Evolutionary conservation across 2,113 vertebrate genomes (phyloP), one percentile per base, ranked within the genome.

Genomic region (Lutjanus erythropterus): DNA sequence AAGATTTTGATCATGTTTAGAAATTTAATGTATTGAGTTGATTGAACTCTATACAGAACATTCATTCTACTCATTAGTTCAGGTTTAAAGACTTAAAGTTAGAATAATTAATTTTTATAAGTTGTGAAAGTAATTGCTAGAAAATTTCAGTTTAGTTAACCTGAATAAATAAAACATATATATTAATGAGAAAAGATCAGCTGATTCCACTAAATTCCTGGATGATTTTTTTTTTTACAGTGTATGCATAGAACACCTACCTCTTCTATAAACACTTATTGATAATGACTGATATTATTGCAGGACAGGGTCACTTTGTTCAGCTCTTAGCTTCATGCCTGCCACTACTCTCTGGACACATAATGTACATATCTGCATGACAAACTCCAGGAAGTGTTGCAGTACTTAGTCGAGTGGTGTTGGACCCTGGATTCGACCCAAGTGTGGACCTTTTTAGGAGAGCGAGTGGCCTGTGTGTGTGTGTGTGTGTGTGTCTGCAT

Each of bases 401-500:
- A 73, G 79, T 71, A 49, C 76, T 81, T 47, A 71, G 78, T 53
- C 19, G 68, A 59, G 31, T 55, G 23, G 52, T 80, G 87, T 47
- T 53, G 25, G 55, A 52, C 15, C 39, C 76, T 93, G 91, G 88
- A 86, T 21, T 42, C 18, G 21, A 6, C 72, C 90, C 90, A 93
- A 82, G 49, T 66, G 21, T 75, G 29, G 62, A 67, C 92, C 93
- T 91, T 92, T 94, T 94, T 91, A 92, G 92, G 92, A 83, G 62
- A 75, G 65, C 14, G 47, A 75, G 56, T 59, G 50, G 60, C 49
- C 69, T 6, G n/a, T 72, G 78, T 64, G 60, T 79, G 33, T n/a
- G n/a, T n/a, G n/a, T 9, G 21, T 71, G 77, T 62, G 58, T 89
- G 74, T 71, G 70, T 82, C 27, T 71, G 77, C 59, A 6, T 29